Conservation (phyloP, 2,888 invertebrate genomes). For the Drosophila mayaguana region DNA sequence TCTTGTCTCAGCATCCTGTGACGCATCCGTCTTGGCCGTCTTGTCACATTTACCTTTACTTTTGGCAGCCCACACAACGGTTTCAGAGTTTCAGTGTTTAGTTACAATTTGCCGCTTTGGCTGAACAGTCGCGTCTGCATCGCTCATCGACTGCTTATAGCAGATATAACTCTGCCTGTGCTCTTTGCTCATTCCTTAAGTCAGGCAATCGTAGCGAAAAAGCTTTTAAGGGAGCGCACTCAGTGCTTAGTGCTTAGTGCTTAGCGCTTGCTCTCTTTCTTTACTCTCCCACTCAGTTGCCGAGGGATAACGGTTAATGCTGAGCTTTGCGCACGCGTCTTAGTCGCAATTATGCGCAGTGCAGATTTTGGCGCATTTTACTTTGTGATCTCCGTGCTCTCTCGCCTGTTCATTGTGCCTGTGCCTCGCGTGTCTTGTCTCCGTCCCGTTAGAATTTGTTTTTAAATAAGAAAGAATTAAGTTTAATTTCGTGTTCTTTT, state of each 20-base stretch:
- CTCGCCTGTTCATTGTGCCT: conserved; percentile 37
- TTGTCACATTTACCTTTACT: conserved; percentile 24
- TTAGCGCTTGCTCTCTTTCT: not conserved
- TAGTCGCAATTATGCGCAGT: conserved; percentile 46
- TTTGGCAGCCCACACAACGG: conserved; percentile 43
- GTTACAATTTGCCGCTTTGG: conserved; percentile 59
- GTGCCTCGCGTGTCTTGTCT: conserved; percentile 6
- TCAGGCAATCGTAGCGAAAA: not conserved
- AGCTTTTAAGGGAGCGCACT: conserved; percentile 5
- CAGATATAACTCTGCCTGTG: not conserved
- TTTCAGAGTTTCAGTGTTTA: conserved; percentile 30
- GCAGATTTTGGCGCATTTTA: conserved; percentile 72
- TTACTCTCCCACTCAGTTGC: not conserved
- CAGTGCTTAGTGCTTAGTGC: conserved; percentile 1
- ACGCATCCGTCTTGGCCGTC: conserved; percentile 36
- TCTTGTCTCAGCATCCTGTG: conserved; percentile 35
- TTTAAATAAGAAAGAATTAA: not conserved
- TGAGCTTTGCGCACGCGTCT: not conserved
- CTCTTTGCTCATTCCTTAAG: not conserved
- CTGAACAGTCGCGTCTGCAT: conserved; percentile 56
- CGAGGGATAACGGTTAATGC: conserved; percentile 6
- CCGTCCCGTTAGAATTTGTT: not conserved
- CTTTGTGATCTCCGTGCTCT: conserved; percentile 45
- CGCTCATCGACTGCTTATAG: not conserved
- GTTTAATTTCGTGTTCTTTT: not conserved